phyloP scores from a whole-genome alignment of 2,888 invertebrate genomes.

The Mycogona germanica region DNA sequence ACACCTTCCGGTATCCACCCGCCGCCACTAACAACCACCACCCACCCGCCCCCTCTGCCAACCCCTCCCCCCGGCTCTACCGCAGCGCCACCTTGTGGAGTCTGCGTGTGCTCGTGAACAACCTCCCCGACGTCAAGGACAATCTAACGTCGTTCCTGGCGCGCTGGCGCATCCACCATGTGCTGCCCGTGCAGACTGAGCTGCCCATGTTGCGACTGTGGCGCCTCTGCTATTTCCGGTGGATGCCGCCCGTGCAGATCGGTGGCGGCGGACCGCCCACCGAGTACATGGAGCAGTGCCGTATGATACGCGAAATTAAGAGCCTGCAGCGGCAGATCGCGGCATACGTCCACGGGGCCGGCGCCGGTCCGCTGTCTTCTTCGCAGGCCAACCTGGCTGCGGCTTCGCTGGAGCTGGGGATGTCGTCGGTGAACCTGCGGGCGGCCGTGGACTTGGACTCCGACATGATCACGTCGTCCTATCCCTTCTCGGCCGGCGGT shows the following conservation, averaged over 20 bases:
- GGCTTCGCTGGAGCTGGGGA: not conserved
- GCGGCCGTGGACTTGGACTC: constrained; percentile 13
- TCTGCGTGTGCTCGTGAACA: constrained; percentile 10
- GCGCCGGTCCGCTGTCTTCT: not conserved
- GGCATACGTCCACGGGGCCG: constrained; percentile 6
- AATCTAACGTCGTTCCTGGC: not conserved
- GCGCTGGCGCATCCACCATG: constrained; percentile 27
- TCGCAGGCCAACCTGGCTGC: too few species aligned
- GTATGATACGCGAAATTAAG: constrained; percentile 35
- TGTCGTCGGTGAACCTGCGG: constrained; percentile 1
- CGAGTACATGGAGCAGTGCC: constrained; percentile 33
- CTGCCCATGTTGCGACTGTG: constrained; percentile 56
- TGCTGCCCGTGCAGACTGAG: constrained; percentile 30
- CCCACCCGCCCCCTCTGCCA: not conserved
- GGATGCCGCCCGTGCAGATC: constrained; percentile 71
- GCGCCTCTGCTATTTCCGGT: constrained; percentile 82
- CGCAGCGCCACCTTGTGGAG: constrained; percentile 12
- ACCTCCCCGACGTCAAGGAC: constrained; percentile 7
- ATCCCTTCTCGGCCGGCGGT: constrained; percentile 25
- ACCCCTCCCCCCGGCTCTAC: constrained; percentile 3
- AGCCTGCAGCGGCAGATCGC: constrained; percentile 27
- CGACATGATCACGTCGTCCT: constrained; percentile 25
- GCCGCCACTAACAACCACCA: not conserved
- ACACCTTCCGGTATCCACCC: not conserved
- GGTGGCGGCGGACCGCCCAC: constrained; percentile 48